Percentiles rank a stretch among this genome's conserved stretches.
Evolutionary conservation across 2,797 vertebrate species (phyloP).

Genomic region (Tympanoctomys barrerae): DNA sequence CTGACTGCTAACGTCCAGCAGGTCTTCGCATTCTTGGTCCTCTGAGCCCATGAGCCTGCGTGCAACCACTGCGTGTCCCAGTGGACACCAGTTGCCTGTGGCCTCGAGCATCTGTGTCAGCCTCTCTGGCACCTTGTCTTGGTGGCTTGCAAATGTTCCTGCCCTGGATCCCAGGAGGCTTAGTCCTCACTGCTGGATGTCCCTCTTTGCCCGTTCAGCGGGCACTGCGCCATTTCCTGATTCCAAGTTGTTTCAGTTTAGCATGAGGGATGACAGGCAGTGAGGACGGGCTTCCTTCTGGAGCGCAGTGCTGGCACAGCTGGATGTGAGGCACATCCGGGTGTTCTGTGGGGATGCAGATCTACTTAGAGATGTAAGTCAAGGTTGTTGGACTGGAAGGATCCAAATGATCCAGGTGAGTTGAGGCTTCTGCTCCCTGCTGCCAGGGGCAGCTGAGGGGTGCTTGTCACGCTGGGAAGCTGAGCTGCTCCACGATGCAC

Average conservation of each 20-base stretch:
- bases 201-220: background rate
- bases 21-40: background rate
- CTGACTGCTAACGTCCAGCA: background rate
- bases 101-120: background rate
- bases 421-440: background rate
- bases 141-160: background rate
- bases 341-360: background rate
- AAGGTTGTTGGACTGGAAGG: background rate
- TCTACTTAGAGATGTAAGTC: background rate
- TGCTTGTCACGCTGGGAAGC: background rate
- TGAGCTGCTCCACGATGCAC: background rate
- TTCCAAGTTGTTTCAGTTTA: background rate
- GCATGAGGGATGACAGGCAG: too few species aligned
- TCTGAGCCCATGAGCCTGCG: background rate
- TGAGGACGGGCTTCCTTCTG: background rate
- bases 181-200: too few species aligned
- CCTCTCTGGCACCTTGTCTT: background rate
- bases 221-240: background rate
- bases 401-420: background rate
- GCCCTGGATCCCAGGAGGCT: background rate
- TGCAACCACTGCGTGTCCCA: fast-evolving
- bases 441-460: too few species aligned
- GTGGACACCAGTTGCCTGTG: background rate
- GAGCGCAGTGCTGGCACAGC: background rate
- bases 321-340: background rate